Base-by-base conservation (phyloP, 1,140 invertebrate species). In the Drosophila insularis region DNA sequence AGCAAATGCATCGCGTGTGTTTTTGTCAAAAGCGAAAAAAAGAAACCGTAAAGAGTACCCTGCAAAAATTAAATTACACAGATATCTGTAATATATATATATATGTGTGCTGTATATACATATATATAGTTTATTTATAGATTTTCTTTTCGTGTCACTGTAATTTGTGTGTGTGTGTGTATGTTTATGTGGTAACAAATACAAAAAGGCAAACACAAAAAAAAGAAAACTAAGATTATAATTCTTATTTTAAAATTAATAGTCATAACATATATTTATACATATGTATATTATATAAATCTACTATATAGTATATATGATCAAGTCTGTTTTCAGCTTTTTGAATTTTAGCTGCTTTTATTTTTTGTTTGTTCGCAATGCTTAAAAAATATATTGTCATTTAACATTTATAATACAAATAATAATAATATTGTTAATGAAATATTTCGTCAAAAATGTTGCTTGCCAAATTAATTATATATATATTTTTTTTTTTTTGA, bases 261-360 rank as follows among this genome's bases (percentile, higher is more conserved):
- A 11, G 43, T 19, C 43, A 21, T 50, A 64, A 68, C 64, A 68
- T 63, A 60, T 73, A 54, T 74, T 23, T 55, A 68, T 53, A 31
- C 19, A 8, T 55, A 58, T 71, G n/a, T 35, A 62, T 54, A 67
- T 37, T 37, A 37, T 21, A 11, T 43, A 43, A 17, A 54, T 72
- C 14, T 32, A 63, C 7, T 50, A 21, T 59, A 69, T 63, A 73
- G 56, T 39, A 63, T 63, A 31, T 53, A 58, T 69, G 56, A n/a
- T 73, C 74, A 76, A 76, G 74, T 76, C 74, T 73, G 74, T 73
- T 63, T 60, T 63, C 35, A 39, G 40, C 31, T 73, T 39, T 72
- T 21, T 50, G 17, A 46, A 46, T 46, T 46, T 46, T 46, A 46
- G 43, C 43, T 17, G 43, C 17, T 46, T 46, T 46, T 46, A n/a